These are phyloP conservation scores for Clostera curtula DNA, from an alignment of 2,888 invertebrate species.

Conservation along the genomic window DNA sequence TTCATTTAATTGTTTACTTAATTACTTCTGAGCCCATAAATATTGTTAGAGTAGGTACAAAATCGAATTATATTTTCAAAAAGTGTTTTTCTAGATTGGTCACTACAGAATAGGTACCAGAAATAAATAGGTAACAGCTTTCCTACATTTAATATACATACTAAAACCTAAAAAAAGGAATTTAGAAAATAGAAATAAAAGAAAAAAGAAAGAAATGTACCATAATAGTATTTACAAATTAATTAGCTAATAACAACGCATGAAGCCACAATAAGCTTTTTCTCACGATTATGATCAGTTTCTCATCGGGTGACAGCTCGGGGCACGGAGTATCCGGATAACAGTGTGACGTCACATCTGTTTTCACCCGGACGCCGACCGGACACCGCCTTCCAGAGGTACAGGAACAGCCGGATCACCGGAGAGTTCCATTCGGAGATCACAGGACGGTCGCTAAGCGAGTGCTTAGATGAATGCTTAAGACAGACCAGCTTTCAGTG, in stretches of 20 bases:
- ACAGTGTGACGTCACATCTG: conserved; percentile 88
- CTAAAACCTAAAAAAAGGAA: too few relatives aligned
- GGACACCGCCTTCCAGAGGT: conserved; percentile 92
- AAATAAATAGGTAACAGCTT: too few relatives aligned
- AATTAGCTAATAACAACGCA: conserved; percentile 25
- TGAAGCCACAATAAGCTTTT: conserved; percentile 57
- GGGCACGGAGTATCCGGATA: conserved; percentile 91
- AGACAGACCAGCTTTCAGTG: conserved; percentile 93
- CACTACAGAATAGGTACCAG: too few relatives aligned
- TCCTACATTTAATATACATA: too few relatives aligned
- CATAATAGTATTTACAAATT: conserved; percentile 10
- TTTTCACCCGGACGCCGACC: conserved; percentile 88
- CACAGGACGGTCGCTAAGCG: conserved; percentile 89
- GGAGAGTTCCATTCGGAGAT: conserved; percentile 94
- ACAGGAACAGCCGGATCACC: conserved; percentile 88
- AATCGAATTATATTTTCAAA: too few relatives aligned
- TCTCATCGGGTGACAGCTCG: conserved; percentile 82
- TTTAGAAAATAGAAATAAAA: too few relatives aligned
- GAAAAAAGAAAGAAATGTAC: too few relatives aligned
- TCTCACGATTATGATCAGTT: conserved; percentile 68
- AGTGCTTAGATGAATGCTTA: conserved; percentile 92
- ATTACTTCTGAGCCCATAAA: too few relatives aligned
- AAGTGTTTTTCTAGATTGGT: too few relatives aligned
- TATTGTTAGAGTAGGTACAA: too few relatives aligned
- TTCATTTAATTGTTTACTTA: too few relatives aligned